Evolutionary conservation across 2,113 vertebrate genomes (phyloP).

Genomic region (Pogona vitticeps): DNA sequence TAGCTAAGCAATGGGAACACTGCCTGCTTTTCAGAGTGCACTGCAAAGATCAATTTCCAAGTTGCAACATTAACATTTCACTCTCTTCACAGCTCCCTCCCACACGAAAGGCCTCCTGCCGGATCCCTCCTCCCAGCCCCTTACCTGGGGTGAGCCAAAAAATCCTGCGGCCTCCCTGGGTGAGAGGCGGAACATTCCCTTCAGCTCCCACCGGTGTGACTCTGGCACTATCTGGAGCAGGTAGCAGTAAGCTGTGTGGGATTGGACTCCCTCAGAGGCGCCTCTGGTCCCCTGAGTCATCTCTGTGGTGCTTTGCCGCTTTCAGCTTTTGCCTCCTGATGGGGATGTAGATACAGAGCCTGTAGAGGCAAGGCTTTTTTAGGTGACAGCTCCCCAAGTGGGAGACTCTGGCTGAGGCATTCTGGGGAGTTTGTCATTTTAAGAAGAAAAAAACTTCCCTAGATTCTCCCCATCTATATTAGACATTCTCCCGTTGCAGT

Average conservation of each 20-base stretch:
- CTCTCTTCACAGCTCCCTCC: constrained; percentile 52
- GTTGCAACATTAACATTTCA: constrained; percentile 66
- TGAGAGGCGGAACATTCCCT: not conserved
- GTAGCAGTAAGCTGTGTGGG: not conserved
- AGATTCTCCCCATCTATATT: too few relatives aligned
- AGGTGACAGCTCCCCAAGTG: not conserved
- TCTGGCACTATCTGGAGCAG: not conserved
- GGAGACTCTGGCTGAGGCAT: not conserved
- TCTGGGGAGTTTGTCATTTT: too few relatives aligned
- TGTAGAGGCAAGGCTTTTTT: not conserved
- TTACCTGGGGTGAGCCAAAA: not conserved
- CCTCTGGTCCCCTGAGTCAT: not conserved
- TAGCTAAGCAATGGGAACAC: constrained; percentile 64
- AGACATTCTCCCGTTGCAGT: not conserved
- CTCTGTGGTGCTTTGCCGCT: not conserved
- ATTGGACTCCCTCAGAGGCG: not conserved
- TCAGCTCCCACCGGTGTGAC: not conserved
- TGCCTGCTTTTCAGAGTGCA: constrained; percentile 60
- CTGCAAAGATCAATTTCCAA: constrained; percentile 61
- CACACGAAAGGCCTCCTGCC: constrained; percentile 16
- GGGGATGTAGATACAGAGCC: not conserved
- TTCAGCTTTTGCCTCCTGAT: not conserved
- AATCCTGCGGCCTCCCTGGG: not conserved
- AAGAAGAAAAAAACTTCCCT: too few relatives aligned
- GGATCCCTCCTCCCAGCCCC: not conserved